Base-by-base conservation (phyloP, 2,797 vertebrate genomes). In the Alauda arvensis region DNA sequence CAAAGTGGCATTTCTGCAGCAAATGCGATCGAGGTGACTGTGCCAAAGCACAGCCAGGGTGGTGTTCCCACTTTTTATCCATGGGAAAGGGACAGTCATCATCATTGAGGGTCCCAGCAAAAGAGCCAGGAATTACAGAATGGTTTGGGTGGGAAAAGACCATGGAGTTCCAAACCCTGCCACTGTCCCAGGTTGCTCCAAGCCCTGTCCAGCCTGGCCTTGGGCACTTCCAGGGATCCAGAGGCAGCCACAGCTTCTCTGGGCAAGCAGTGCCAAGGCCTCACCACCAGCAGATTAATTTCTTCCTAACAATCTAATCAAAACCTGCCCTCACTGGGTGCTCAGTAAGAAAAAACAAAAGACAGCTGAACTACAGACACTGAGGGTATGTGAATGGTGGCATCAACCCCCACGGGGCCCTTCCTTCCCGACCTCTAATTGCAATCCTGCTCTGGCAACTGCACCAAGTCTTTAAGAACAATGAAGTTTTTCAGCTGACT, bases 401-500 rank as follows among this genome's bases (percentile, higher is more conserved):
- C 87, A 91, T 15, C 33, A 81, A 80, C n/a, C 34, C 26, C 26
- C 56, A 72, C 1, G 0, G n/a, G 52, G 85, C 87, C 49, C 65
- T 93, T 92, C 89, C 83, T 87, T 92, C 74, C 90, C 29, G 0
- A 60, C 45, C 28, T 87, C 82, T 83, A 87, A 90, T 21, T 94
- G 87, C 77, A 76, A 90, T 56, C 71, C 83, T 82, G n/a, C 53
- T 77, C 92, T 93, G 89, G 85, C 91, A 93, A 82, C 71, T 74
- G 15, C 49, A 69, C 13, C 78, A 69, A 25, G 76, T 91, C 57
- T 80, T 94, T 56, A 91, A 94, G 89, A 94, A 95, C 90, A 92
- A 93, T 89, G 89, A 93, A 90, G 87, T 85, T 92, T 93, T 95
- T 91, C 93, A 93, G 92, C 85, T 94, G 92, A 91, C 91, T 94